Evolutionary conservation across 1,140 invertebrate genomes (phyloP).

Genomic region (Medauroidea extradentata): DNA sequence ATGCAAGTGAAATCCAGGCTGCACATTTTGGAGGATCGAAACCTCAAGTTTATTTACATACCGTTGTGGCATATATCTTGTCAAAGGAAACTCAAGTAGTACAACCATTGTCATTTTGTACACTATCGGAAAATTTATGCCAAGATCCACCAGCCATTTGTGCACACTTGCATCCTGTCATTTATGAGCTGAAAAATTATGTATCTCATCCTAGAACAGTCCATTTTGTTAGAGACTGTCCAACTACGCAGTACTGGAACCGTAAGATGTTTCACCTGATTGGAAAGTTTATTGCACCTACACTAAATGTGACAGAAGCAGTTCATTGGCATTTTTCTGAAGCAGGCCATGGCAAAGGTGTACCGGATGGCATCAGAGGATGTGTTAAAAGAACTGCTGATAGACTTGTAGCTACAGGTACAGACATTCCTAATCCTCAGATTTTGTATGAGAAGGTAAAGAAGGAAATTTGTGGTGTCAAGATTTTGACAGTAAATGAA

Average conservation of each 20-base stretch:
- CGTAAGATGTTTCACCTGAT: conserved; percentile 17
- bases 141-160: conserved; percentile 38
- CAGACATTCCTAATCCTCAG: conserved; percentile 27
- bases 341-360: conserved; percentile 45
- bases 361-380: conserved; percentile 43
- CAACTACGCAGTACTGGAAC: conserved; percentile 17
- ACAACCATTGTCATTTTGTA: conserved; percentile 33
- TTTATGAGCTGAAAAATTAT: conserved; percentile 11
- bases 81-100: conserved; percentile 15
- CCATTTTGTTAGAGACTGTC: neutral
- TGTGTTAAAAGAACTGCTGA: conserved; percentile 40
- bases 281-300: neutral
- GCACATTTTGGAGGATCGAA: conserved; percentile 34
- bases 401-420: conserved; percentile 31
- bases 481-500: too few relatives aligned
- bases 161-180: conserved; percentile 33
- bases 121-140: conserved; percentile 34
- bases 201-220: too few relatives aligned
- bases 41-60: conserved; percentile 35
- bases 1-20: conserved; percentile 35
- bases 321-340: conserved; percentile 42
- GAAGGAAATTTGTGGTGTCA: too few relatives aligned
- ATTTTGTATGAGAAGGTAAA: neutral
- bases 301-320: neutral
- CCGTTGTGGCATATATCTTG: conserved; percentile 30